phyloP scores from a whole-genome alignment of 2,113 vertebrate genomes.

The Cyanocitta stelleri region DNA sequence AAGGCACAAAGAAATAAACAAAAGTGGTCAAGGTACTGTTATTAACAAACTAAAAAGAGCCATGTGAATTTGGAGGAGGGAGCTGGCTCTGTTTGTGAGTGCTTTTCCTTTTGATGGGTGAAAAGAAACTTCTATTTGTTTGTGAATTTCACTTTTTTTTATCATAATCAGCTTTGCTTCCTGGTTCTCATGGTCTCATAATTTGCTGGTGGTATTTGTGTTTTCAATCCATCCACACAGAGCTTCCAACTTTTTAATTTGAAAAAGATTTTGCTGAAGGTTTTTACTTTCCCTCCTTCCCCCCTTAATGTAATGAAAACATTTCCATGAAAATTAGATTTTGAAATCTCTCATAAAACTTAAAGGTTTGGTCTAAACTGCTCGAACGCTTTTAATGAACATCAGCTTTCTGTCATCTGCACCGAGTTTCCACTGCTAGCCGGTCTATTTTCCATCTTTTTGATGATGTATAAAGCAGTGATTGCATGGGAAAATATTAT shows the following conservation, averaged over 20 bases:
- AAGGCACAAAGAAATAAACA: not conserved
- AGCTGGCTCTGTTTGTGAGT: not conserved
- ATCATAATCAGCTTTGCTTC: constrained; percentile 39
- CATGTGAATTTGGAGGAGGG: not conserved
- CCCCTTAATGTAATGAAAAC: constrained; percentile 19
- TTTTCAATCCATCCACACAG: constrained; percentile 9
- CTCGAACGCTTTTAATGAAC: not conserved
- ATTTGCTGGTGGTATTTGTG: constrained; percentile 41
- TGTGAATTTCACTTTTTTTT: constrained; percentile 13
- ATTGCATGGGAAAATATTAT: constrained; percentile 60
- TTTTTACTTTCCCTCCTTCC: not conserved
- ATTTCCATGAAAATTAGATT: constrained; percentile 35
- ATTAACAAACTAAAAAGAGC: not conserved
- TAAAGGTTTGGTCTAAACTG: constrained; percentile 33
- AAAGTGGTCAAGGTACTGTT: not conserved
- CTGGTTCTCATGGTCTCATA: constrained; percentile 38
- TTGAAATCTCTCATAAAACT: constrained; percentile 54
- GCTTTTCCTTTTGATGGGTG: not conserved
- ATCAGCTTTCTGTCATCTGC: constrained; percentile 55
- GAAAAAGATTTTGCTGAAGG: constrained; percentile 32
- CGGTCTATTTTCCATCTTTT: constrained; percentile 13
- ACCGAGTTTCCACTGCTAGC: constrained; percentile 19
- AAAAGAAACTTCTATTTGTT: constrained; percentile 22
- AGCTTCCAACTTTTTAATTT: constrained; percentile 48
- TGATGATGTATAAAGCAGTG: constrained; percentile 32